These are phyloP conservation scores for Xestia xanthographa DNA, from an alignment of 2,888 invertebrate species.

Conservation along the genomic window DNA sequence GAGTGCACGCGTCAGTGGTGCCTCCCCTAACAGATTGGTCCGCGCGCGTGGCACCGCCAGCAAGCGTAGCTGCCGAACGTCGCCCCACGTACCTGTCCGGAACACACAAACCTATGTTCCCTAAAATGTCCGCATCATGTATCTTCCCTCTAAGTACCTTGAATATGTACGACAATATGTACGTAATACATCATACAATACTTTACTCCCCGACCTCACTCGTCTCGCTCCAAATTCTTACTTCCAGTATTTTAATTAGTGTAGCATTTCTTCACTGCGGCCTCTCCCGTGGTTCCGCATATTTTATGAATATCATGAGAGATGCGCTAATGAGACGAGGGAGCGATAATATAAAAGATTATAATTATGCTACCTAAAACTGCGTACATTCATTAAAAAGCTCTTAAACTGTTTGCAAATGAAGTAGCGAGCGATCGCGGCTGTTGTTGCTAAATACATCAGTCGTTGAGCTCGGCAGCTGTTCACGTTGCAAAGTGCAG, in stretches of 20 bases:
- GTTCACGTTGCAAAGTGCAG: slow-evolving; percentile 32
- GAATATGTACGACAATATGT: too few species aligned
- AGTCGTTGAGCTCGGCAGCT: slow-evolving; percentile 13
- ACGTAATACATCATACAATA: not conserved
- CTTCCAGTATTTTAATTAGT: slow-evolving; percentile 53
- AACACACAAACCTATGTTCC: too few species aligned
- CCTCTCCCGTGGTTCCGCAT: slow-evolving; percentile 14
- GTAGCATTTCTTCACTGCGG: slow-evolving; percentile 32
- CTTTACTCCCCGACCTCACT: not conserved
- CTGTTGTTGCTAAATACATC: not conserved
- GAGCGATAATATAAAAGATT: slow-evolving; percentile 11
- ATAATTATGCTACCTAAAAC: slow-evolving; percentile 19
- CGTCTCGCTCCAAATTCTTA: slow-evolving; percentile 30
- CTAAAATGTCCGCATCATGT: too few species aligned
- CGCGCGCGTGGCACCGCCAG: too few species aligned
- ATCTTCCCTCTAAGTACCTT: too few species aligned
- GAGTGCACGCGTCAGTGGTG: too few species aligned
- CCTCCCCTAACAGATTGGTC: too few species aligned
- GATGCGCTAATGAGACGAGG: slow-evolving; percentile 21
- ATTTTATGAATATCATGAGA: not conserved
- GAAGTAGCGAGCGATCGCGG: not conserved
- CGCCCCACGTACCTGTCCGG: too few species aligned
- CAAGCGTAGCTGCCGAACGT: too few species aligned
- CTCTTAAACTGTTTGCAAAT: slow-evolving; percentile 13
- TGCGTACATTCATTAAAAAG: slow-evolving; percentile 25